Evolutionary conservation across 2,797 vertebrate species (phyloP), one percentile per base, ranked within the genome.

Genomic region (Propithecus deckenii): DNA sequence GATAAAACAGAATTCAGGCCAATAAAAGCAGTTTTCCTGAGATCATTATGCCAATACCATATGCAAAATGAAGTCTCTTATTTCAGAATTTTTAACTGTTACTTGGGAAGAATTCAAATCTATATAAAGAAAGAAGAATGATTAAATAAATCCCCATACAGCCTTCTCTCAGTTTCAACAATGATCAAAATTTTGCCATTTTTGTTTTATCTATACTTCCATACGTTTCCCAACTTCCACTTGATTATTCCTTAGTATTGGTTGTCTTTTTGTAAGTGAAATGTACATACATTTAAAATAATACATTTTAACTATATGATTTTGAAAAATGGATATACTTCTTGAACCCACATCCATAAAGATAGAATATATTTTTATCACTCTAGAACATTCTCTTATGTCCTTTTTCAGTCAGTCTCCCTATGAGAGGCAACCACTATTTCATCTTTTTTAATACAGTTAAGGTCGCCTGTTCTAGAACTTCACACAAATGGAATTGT

Each of bases 51-150:
- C 13, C 46, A 84, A 48, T 91, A 86, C 38, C 55, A 28, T 50
- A 80, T 71, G 28, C 50, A 48, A 10, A 89, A 86, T 71, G 25
- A 80, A 80, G 9, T 59, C 18, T 75, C 69, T 84, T 75, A 85
- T 61, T 90, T 95, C 50, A 89, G 41, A 90, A 63, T 86, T 96
- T 92, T 86, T 65, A 87, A 71, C 63, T 94, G 25, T 14, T 83
- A 48, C 78, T 86, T 95, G 30, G 18, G 25, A 41, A 75, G 41
- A 71, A 91, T 74, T 65, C 25, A 94, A 86, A 88, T 59, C 25
- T 74, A 30, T 30, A 23, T 32, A 25, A 83, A 43, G 32, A 89
- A 78, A 86, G 55, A 38, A 43, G 30, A 90, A 41, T 52, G 1
- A 83, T 30, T 85, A 32, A 48, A 89, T 72, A 23, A 83, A n/a